Evolutionary conservation across 2,113 vertebrate genomes (phyloP), one percentile per base, ranked within the genome.

Genomic region (Sander lucioperca): DNA sequence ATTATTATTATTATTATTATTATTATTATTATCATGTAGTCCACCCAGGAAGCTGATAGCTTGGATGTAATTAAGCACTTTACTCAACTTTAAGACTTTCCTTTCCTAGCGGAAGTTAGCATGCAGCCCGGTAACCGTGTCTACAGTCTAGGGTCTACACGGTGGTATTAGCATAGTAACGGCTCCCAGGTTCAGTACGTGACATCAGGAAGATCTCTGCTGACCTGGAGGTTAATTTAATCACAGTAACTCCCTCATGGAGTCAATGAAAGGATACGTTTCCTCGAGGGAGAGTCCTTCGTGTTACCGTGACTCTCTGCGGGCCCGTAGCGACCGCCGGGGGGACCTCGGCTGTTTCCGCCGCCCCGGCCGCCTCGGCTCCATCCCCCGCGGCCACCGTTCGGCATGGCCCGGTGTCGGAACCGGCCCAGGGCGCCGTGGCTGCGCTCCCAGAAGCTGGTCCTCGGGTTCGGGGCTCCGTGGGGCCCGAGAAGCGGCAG

Each of bases 361-460:
- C 75, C 84, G 0, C 82, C 88, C 16, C 89, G 77, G 68, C 71
- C 70, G 21, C 95, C 95, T 14, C 96, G 92, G 51, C 90, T 95
- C 93, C 97, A 94, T 82, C 90, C 93, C 75, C 96, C 96, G 59
- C 96, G 96, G 14, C 95, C 94, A 0, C 96, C 95, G 57, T 95
- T 96, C 0, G 95, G 94, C 77, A 96, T 81, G 73, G 94, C 95
- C 63, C 97, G 96, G 36, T 97, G 97, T 36, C 97, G 95, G 81
- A 98, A 96, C 47, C 96, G 90, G 80, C 96, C 97, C 88, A 99
- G 76, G 0, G 98, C 96, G 0, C 95, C 92, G 93, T 99, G 97
- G 90, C 98, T 99, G 54, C 98, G 96, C 86, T 99, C 98, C 98
- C 98, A 99, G 84, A 99, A 99, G 2, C 96, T 97, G 47, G 96